These are phyloP conservation scores for Engraulis encrasicolus DNA, from an alignment of 2,113 vertebrate species.

Conservation along the genomic window DNA sequence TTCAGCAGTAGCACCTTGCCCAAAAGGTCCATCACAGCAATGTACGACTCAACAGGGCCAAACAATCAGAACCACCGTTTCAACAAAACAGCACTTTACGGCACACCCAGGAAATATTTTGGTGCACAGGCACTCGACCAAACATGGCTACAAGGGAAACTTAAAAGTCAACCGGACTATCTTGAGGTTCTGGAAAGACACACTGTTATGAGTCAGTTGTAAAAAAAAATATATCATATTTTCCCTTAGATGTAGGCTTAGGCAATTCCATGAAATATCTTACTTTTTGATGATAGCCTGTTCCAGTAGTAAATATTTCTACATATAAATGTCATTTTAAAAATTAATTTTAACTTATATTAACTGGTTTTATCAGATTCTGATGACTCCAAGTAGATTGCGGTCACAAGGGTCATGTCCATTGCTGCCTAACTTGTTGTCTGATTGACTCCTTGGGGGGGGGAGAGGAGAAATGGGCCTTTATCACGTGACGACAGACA, in stretches of 20 bases:
- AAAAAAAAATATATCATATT: slow-evolving; percentile 52
- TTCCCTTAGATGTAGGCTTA: not conserved
- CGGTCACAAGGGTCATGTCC: not conserved
- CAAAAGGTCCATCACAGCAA: slow-evolving; percentile 91
- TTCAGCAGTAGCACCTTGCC: slow-evolving; percentile 99
- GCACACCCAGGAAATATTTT: slow-evolving; percentile 94
- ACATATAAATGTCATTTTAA: not conserved
- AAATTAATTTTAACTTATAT: too few relatives aligned
- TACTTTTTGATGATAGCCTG: not conserved
- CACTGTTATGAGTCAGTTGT: slow-evolving; percentile 97
- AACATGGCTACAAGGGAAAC: slow-evolving; percentile 90
- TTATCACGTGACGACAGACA: too few relatives aligned
- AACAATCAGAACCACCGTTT: slow-evolving; percentile 91
- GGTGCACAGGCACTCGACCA: slow-evolving; percentile 87
- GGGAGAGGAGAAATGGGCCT: too few relatives aligned
- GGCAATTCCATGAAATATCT: not conserved
- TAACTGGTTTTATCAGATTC: not conserved
- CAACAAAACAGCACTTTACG: slow-evolving; percentile 94
- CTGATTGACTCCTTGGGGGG: not conserved
- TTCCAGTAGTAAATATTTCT: not conserved
- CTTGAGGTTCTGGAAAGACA: slow-evolving; percentile 99
- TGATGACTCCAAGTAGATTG: not conserved
- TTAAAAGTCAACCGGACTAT: slow-evolving; percentile 97
- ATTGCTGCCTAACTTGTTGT: slow-evolving; percentile 4
- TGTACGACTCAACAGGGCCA: slow-evolving; percentile 85